These are phyloP conservation scores for Branchipolynoe longqiensis DNA, from an alignment of 2,888 invertebrate species.

Conservation along the genomic window DNA sequence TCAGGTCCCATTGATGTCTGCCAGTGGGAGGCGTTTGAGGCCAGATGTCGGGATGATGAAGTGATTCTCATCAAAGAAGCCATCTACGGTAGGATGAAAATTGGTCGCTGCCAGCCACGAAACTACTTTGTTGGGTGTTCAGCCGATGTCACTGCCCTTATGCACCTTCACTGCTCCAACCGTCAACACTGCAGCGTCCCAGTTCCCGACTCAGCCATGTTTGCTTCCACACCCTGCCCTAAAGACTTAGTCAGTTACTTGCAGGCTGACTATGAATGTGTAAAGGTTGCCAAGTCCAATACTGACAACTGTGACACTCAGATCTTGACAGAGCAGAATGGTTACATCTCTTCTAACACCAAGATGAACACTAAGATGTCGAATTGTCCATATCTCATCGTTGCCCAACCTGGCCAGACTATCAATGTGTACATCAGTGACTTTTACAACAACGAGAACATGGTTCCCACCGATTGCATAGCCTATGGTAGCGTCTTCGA, in stretches of 20 bases:
- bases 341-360: neutral
- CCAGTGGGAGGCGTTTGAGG: constrained; percentile 59
- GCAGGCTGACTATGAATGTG: constrained; percentile 63
- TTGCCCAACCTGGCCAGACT: constrained; percentile 51
- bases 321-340: neutral
- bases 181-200: constrained; percentile 53
- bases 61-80: constrained; percentile 60
- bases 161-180: constrained; percentile 60
- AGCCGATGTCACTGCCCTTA: constrained; percentile 41
- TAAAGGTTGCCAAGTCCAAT: constrained; percentile 29
- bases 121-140: constrained; percentile 61
- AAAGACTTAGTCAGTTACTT: constrained; percentile 65
- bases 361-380: neutral
- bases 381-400: constrained; percentile 31
- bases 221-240: constrained; percentile 59
- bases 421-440: constrained; percentile 48
- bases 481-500: neutral
- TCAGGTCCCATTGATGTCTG: constrained; percentile 49
- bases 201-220: constrained; percentile 58
- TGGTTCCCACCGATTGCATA: neutral
- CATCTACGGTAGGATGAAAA: constrained; percentile 58
- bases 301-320: neutral
- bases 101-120: constrained; percentile 56
- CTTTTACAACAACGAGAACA: neutral
- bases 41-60: constrained; percentile 38